These are phyloP conservation scores for Rambutsinella grinnellia DNA, from an alignment of 2,888 invertebrate genomes.

Conservation along the genomic window DNA sequence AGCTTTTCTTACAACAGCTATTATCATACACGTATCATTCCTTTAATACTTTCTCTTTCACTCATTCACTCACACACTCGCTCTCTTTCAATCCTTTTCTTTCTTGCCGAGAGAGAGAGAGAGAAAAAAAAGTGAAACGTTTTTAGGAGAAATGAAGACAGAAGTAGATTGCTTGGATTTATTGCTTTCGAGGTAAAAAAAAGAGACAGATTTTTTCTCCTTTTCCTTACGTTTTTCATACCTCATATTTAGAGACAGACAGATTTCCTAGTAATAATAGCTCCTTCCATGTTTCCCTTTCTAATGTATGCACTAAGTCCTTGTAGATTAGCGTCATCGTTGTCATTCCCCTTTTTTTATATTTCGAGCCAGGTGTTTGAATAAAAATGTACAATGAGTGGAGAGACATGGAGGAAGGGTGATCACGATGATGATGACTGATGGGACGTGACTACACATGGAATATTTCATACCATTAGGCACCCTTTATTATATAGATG, in stretches of 20 bases:
- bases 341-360: neutral
- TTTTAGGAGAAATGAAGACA: constrained; percentile 45
- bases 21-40: neutral
- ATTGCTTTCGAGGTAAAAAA: constrained; percentile 50
- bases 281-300: neutral
- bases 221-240: constrained; percentile 40
- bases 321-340: constrained; percentile 47
- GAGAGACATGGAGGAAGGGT: constrained; percentile 3
- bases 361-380: constrained; percentile 11
- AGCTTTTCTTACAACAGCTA: constrained; percentile 32
- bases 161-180: constrained; percentile 54
- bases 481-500: constrained; percentile 3
- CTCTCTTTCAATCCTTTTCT: constrained; percentile 18
- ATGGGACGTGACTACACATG: constrained; percentile 30
- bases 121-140: neutral
- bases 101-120: constrained; percentile 5
- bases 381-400: neutral
- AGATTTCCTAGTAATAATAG: neutral
- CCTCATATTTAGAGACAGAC: constrained; percentile 24
- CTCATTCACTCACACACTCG: constrained; percentile 17
- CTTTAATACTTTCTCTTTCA: neutral
- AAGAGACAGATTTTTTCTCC: constrained; percentile 41
- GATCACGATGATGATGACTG: constrained; percentile 34
- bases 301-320: constrained; percentile 26
- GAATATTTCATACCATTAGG: constrained; percentile 11